Conservation (phyloP, 1,140 invertebrate genomes). For the Thaumatotibia leucotreta region DNA sequence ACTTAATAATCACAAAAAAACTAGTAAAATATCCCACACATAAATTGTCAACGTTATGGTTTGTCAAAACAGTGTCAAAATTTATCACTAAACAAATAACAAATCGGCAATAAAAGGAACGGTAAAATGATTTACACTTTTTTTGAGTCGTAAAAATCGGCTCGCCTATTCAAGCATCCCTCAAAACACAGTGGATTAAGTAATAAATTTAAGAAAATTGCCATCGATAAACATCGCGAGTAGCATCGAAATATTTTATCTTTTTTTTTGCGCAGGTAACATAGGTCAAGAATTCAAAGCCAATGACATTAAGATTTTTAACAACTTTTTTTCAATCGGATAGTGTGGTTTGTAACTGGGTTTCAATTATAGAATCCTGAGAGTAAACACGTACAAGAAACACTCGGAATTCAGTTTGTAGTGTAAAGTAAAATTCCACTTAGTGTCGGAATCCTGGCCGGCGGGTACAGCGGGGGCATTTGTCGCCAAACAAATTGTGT, state of each 20-base stretch:
- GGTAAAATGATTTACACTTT: slow-evolving; percentile 45
- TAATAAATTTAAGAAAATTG: slow-evolving; percentile 71
- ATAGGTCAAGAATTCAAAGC: neutral
- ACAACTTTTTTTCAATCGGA: no score
- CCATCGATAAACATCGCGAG: slow-evolving; percentile 51
- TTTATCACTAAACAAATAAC: slow-evolving; percentile 36
- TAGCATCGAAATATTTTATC: slow-evolving; percentile 26
- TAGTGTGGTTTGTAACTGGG: neutral
- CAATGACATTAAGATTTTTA: no score
- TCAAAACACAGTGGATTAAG: slow-evolving; percentile 49
- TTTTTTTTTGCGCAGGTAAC: slow-evolving; percentile 19
- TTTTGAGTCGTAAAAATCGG: slow-evolving; percentile 47
- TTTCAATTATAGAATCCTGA: neutral
- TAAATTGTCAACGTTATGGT: neutral
- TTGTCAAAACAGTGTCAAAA: slow-evolving; percentile 27
- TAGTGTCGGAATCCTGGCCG: slow-evolving; percentile 1
- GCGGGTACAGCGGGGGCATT: neutral
- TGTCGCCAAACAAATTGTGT: slow-evolving; percentile 8
- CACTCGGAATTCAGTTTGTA: neutral
- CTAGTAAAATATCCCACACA: neutral
- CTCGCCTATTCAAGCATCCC: slow-evolving; percentile 29
- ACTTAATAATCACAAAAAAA: neutral
- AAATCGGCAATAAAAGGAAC: slow-evolving; percentile 52
- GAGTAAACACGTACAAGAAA: neutral
- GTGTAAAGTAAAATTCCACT: neutral